Conservation (phyloP, 2,888 invertebrate species). For the Catocala nupta region DNA sequence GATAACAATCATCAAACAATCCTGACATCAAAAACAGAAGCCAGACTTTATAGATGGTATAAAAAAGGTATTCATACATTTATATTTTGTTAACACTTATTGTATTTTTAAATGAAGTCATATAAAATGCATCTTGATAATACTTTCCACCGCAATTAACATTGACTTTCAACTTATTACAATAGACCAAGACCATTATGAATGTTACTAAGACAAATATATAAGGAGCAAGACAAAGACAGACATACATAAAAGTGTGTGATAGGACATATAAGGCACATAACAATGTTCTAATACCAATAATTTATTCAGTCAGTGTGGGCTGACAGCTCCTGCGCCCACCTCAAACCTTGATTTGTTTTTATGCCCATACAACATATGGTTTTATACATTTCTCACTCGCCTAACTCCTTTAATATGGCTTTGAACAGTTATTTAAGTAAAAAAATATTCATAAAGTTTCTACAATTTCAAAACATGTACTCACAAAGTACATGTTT, state of each 20-base stretch:
- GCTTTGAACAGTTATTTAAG: conserved; percentile 3
- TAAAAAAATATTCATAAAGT: conserved; percentile 13
- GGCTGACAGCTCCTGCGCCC: conserved; percentile 79
- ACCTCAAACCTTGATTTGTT: conserved; percentile 79
- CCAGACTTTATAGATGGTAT: no score
- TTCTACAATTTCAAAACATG: conserved; percentile 35
- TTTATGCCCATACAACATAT: conserved; percentile 38
- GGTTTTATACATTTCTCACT: conserved; percentile 19
- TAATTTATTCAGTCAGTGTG: conserved; percentile 85
- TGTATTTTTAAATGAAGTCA: no score
- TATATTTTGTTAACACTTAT: no score
- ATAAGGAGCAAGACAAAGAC: conserved; percentile 57
- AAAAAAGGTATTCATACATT: no score
- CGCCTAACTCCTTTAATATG: not conserved
- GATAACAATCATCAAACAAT: no score
- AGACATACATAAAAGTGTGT: conserved; percentile 63
- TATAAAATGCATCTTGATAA: no score
- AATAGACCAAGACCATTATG: conserved; percentile 37
- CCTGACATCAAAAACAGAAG: no score
- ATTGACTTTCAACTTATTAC: conserved; percentile 10
- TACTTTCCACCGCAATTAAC: not conserved
- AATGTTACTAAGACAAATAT: conserved; percentile 29
- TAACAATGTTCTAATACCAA: conserved; percentile 80
- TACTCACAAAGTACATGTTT: conserved; percentile 29
- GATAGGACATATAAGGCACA: conserved; percentile 75